Evolutionary conservation across 2,888 invertebrate genomes (phyloP), one percentile per base, ranked within the genome.

Genomic region (Prenolepis imparis): DNA sequence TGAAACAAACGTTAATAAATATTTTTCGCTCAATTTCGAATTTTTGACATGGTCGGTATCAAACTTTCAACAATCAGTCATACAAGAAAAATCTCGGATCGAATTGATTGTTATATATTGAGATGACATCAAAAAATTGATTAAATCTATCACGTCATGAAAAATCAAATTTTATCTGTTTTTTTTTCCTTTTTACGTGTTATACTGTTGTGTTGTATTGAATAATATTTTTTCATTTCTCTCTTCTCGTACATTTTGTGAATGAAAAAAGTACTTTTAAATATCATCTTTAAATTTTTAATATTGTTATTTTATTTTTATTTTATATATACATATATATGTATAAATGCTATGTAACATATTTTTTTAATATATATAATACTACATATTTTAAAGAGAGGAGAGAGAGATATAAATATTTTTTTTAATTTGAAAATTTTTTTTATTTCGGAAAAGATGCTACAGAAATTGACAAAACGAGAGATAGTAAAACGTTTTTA

Each of bases 61-160:
- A 55, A 66, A 15, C 24, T 52, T 66, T 21, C 48, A 21, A 3
- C 52, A 52, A 66, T 66, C 36, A 77, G 4, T 55, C 39, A 36
- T 67, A 55, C 67, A 39, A 67, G 48, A 67, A 48, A 67, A 67
- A 55, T 67, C 15, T 52, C 5, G 12, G n/a, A 59, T 36, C n/a
- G 12, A 67, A 67, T 67, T 61, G 67, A n/a, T 67, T 67, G 64
- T 67, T 64, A 48, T 74, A 32, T 48, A 64, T 63, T 39, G 52
- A 15, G 5, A 15, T 28, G 48, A 9, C 18, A 67, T 32, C 15
- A 41, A 64, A 75, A 63, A 77, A 67, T 77, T 24, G 48, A 63
- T 74, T 66, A 39, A 77, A 67, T 67, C 18, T 67, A 67, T 52
- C 52, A 74, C 18, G 74, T 48, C 32, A 74, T 48, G 21, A 77